Base-by-base conservation (phyloP, 2,888 invertebrate species). In the Neoitamus cyanurus region DNA sequence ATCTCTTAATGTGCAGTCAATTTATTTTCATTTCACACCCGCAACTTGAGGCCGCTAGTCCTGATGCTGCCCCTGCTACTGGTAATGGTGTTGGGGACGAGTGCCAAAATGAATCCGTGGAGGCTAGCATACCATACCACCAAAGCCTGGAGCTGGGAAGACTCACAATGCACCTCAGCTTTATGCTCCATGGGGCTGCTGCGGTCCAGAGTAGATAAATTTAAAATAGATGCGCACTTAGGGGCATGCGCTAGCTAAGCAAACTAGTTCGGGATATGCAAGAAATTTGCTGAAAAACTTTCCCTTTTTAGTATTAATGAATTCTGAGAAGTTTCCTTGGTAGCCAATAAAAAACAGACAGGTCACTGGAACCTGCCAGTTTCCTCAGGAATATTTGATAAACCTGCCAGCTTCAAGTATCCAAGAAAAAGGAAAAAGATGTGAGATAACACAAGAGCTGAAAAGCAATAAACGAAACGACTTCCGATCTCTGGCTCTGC, bases 1-100 rank as follows among this genome's bases (percentile, higher is more conserved):
- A 77, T 77, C 77, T 77, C 77, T 77, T 77, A 77, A 77, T 77
- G 77, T 77, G 46, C 46, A 77, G 77, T 77, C 77, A 28, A 77
- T 77, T 77, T 77, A 77, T 77, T 77, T 77, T 77, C 77, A 46
- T 77, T 77, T 77, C 77, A 77, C 77, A 46, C 77, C 46, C 77
- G 77, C 77, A 77, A 42, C 42, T 77, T 77, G 77, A 58, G 58
- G 58, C 58, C 25, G 77, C 25, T 42, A 28, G 77, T 46, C 58
- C 15, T 77, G 37, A 28, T 34, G 4, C 15, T 34, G 11, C 73
- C n/a, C 36, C 36, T 1, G 7, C 73, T 20, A 7, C 37, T 42
- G 37, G 42, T 11, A 46, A 13, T n/a, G 28, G 42, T 11, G 77
- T 28, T n/a, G 28, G 25, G 5, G 46, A 13, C 6, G 42, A 7